A percentile compares a stretch with the other conserved stretches of the same genome.
phyloP scores from a whole-genome alignment of 2,888 invertebrate species.

The Thera obeliscata region DNA sequence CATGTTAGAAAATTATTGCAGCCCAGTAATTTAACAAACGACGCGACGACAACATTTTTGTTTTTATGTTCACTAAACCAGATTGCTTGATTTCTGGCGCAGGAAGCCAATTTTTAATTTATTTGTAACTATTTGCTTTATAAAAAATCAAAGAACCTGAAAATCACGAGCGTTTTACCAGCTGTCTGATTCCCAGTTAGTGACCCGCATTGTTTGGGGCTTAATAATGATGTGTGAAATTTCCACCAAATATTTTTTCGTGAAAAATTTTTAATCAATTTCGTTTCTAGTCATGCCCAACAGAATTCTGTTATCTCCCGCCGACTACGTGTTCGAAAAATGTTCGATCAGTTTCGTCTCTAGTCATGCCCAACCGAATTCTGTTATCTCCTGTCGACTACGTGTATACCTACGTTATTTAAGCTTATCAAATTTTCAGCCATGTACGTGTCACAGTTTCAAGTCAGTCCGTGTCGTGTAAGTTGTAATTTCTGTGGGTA shows the following conservation, averaged over 20 bases:
- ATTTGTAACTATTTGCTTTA: no score
- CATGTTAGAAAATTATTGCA: background rate
- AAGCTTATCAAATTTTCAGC: background rate
- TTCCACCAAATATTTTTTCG: background rate
- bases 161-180: no score
- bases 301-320: background rate
- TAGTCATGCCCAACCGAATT: background rate
- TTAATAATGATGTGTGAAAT: no score
- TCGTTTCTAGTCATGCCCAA: background rate
- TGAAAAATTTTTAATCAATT: no score
- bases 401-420: background rate
- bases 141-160: no score
- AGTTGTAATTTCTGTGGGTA: background rate
- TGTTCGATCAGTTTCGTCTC: background rate
- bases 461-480: background rate
- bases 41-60: background rate
- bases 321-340: background rate
- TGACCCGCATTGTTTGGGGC: no score
- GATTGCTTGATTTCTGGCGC: no score
- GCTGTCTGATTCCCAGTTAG: no score
- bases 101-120: no score
- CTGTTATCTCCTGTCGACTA: background rate
- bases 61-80: background rate
- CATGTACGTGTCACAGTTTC: conserved; percentile 3
- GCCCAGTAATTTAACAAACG: background rate